Percentiles rank a stretch among this genome's conserved stretches.
phyloP scores from a whole-genome alignment of 2,888 invertebrate species.

The Flexamia atlantica region DNA sequence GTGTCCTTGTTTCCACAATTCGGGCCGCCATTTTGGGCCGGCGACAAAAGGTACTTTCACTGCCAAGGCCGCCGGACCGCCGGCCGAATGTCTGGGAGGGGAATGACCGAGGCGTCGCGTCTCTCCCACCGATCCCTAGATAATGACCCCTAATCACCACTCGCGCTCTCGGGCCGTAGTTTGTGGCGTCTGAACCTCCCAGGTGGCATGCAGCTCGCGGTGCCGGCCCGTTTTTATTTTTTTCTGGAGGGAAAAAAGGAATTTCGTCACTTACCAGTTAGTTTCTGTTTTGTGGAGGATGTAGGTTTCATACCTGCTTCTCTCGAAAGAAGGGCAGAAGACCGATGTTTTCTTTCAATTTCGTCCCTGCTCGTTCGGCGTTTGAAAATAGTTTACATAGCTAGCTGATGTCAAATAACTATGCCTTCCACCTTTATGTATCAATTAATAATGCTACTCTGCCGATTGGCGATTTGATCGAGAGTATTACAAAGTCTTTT shows the following conservation, averaged over 20 bases:
- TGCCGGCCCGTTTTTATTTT: neutral
- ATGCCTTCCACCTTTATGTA: no score
- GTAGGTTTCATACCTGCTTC: neutral
- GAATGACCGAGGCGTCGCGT: neutral
- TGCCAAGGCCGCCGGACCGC: conserved; percentile 44
- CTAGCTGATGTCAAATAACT: no score
- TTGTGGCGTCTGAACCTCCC: conserved; percentile 22
- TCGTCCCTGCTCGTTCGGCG: no score
- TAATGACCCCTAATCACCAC: conserved; percentile 51
- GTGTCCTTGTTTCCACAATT: conserved; percentile 49
- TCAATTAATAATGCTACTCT: no score
- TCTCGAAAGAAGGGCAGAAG: neutral
- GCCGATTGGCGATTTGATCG: no score
- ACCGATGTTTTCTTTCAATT: neutral
- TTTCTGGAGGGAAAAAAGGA: neutral
- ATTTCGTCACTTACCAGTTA: neutral
- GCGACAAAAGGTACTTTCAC: conserved; percentile 44
- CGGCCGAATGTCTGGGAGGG: neutral
- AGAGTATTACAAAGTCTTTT: no score
- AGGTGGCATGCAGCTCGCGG: conserved; percentile 15
- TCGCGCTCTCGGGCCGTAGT: neutral
- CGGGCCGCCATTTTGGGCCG: conserved; percentile 47
- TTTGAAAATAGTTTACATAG: no score
- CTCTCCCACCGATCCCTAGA: conserved; percentile 42
- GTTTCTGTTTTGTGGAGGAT: neutral